These are phyloP conservation scores for Fragum sueziense DNA, from an alignment of 2,888 invertebrate genomes.

Conservation along the genomic window DNA sequence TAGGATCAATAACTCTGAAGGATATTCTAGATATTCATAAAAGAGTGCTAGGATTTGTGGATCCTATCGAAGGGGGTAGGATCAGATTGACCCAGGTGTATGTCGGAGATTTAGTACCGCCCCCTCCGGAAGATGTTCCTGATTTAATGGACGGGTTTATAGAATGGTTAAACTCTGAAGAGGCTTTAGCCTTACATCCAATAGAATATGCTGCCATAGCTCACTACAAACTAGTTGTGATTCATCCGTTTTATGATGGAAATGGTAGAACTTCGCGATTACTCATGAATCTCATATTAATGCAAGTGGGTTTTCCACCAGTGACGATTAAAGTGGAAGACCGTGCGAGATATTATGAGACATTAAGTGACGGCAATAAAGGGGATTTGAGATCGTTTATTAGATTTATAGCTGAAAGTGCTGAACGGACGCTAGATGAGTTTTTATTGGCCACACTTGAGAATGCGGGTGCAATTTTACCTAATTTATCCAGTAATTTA, in stretches of 20 bases:
- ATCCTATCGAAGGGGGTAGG: slow-evolving; percentile 94
- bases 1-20: slow-evolving; percentile 90
- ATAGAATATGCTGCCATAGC: slow-evolving; percentile 97
- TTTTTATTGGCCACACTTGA: slow-evolving; percentile 85
- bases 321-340: slow-evolving; percentile 95
- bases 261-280: slow-evolving; percentile 97
- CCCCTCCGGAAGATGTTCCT: slow-evolving; percentile 91
- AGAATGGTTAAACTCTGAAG: slow-evolving; percentile 94
- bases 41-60: slow-evolving; percentile 96
- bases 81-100: slow-evolving; percentile 90
- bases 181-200: slow-evolving; percentile 93
- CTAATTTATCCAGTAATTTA: slow-evolving; percentile 42
- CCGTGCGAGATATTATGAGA: slow-evolving; percentile 89
- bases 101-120: slow-evolving; percentile 97
- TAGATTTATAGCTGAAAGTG: slow-evolving; percentile 94
- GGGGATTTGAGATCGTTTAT: slow-evolving; percentile 98
- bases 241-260: slow-evolving; percentile 98
- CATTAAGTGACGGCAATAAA: slow-evolving; percentile 94
- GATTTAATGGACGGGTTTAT: slow-evolving; percentile 93
- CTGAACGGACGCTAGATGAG: slow-evolving; percentile 93
- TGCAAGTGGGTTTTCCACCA: slow-evolving; percentile 97
- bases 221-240: slow-evolving; percentile 97
- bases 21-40: slow-evolving; percentile 96
- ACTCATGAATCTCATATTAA: slow-evolving; percentile 96
- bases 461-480: slow-evolving; percentile 59